A percentile compares a stretch with the other conserved stretches of the same genome.
These are phyloP conservation scores for Drosophila lacertosa DNA, from an alignment of 1,140 invertebrate species.

Conservation along the genomic window DNA sequence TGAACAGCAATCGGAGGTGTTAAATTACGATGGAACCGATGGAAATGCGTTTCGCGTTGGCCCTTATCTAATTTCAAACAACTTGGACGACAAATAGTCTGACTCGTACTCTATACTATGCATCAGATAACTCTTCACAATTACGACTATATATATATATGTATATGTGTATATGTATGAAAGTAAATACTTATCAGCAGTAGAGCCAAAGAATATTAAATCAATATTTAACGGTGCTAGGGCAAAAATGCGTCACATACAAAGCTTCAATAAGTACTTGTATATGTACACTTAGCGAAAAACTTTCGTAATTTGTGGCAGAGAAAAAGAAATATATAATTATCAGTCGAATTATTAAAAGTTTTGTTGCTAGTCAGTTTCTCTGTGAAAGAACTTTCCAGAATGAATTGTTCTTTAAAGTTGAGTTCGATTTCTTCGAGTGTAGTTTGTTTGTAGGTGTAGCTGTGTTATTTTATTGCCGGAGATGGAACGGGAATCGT, in stretches of 20 bases:
- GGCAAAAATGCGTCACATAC: constrained; percentile 68
- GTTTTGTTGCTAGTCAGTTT: too few relatives aligned
- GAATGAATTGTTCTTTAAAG: too few relatives aligned
- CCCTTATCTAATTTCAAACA: constrained; percentile 41
- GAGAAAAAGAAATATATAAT: constrained; percentile 2
- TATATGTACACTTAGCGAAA: neutral
- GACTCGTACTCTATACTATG: constrained; percentile 33
- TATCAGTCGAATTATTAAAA: too few relatives aligned
- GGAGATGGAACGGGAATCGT: constrained; percentile 9
- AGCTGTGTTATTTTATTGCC: constrained; percentile 1
- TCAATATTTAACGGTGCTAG: constrained; percentile 73
- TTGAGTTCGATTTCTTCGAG: too few relatives aligned
- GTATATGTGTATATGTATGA: neutral
- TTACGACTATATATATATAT: neutral
- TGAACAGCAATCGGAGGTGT: constrained; percentile 21
- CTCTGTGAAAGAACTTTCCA: too few relatives aligned
- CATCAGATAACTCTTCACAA: constrained; percentile 1
- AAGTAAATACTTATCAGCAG: constrained; percentile 37
- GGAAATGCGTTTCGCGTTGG: constrained; percentile 6
- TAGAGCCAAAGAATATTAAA: constrained; percentile 65
- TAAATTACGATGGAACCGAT: constrained; percentile 26
- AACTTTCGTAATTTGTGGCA: too few relatives aligned
- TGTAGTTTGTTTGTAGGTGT: constrained; percentile 2
- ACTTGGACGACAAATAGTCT: constrained; percentile 62
- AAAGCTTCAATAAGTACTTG: constrained; percentile 14